A percentile compares a stretch with the other conserved stretches of the same genome.
phyloP scores from a whole-genome alignment of 2,113 vertebrate species.

The Bujurquina vittata region DNA sequence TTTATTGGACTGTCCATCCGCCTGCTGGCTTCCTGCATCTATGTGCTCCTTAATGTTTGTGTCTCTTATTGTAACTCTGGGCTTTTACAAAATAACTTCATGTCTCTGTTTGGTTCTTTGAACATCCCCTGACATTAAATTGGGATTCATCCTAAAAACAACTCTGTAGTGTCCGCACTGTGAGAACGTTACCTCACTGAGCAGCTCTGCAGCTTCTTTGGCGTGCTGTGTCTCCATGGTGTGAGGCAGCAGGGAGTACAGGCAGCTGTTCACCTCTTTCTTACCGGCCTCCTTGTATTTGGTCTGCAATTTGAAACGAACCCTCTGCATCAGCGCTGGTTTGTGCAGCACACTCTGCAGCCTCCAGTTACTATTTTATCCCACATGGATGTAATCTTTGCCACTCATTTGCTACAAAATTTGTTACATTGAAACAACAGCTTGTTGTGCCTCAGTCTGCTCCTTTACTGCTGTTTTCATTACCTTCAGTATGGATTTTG shows the following conservation, averaged over 20 bases:
- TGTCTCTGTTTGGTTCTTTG: too few relatives aligned
- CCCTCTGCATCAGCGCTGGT: background rate
- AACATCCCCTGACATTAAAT: too few relatives aligned
- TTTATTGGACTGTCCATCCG: too few relatives aligned
- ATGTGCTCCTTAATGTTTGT: too few relatives aligned
- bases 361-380: rapidly evolving
- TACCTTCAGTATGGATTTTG: background rate
- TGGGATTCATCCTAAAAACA: too few relatives aligned
- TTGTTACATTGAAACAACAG: background rate
- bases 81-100: too few relatives aligned
- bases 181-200: conserved; percentile 57
- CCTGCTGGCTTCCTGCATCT: too few relatives aligned
- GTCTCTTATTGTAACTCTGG: too few relatives aligned
- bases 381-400: background rate
- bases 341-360: background rate
- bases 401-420: background rate
- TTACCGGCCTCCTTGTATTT: conserved; percentile 85
- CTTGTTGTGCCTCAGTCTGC: background rate
- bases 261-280: conserved; percentile 32
- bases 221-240: conserved; percentile 70
- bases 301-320: conserved; percentile 65
- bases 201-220: conserved; percentile 60
- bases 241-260: conserved; percentile 63
- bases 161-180: too few relatives aligned
- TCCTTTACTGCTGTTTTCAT: background rate